These are phyloP conservation scores for Lepidurus couesii DNA, from an alignment of 1,140 invertebrate genomes.

Conservation along the genomic window DNA sequence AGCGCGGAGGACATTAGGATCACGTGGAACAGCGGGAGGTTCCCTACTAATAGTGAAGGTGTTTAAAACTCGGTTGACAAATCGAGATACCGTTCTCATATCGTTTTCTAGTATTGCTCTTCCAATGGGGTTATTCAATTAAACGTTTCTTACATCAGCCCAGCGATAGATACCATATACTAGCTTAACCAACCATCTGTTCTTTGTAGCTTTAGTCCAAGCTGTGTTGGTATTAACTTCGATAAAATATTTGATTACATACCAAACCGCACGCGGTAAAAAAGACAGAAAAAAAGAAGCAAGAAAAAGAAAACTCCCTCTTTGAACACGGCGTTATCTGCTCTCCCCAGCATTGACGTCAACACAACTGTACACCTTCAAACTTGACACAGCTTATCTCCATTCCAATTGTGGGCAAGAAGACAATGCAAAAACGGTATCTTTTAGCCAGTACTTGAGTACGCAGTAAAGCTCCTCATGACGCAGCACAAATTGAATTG, in stretches of 20 bases:
- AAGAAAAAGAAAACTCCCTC: not conserved
- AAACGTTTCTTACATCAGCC: not conserved
- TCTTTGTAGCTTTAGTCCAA: not conserved
- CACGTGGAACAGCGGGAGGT: not conserved
- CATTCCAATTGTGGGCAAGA: not conserved
- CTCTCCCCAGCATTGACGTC: not conserved
- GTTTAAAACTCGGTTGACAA: not conserved
- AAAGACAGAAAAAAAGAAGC: not conserved
- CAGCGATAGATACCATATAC: not conserved
- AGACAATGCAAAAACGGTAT: not conserved
- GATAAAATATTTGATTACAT: not conserved
- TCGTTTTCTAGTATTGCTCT: not conserved
- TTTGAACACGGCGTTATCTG: not conserved
- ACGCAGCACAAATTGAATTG: not conserved
- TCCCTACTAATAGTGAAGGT: not conserved
- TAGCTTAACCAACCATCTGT: conserved; percentile 5
- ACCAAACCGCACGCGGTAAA: not conserved
- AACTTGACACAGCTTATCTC: not conserved
- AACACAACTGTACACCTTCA: not conserved
- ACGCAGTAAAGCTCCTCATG: not conserved
- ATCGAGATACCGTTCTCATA: not conserved
- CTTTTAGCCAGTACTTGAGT: not conserved
- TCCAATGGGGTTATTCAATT: not conserved
- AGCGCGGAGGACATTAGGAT: not conserved
- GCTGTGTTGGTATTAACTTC: conserved; percentile 6